A percentile compares a stretch with the other conserved stretches of the same genome.
Evolutionary conservation across 2,888 invertebrate genomes (phyloP).

Genomic region (Polymixis lichenea): DNA sequence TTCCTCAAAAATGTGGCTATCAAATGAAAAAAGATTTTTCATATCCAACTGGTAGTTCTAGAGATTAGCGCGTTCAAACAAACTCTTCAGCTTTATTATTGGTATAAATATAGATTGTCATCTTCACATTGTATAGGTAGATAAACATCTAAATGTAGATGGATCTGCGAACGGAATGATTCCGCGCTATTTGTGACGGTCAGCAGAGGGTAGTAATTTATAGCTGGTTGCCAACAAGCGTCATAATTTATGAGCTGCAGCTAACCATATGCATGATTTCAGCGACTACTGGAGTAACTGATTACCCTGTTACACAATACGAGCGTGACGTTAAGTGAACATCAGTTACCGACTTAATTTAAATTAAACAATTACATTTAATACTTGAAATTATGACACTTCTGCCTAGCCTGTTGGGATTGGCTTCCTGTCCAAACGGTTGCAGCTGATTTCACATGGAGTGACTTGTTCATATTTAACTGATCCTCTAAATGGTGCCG

Average conservation of each 20-base stretch:
- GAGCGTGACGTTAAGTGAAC: background rate
- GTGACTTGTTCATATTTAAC: too few species aligned
- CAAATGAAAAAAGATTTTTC: too few species aligned
- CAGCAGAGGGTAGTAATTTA: constrained; percentile 43
- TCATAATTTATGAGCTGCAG: constrained; percentile 48
- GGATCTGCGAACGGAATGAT: constrained; percentile 26
- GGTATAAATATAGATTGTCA: too few species aligned
- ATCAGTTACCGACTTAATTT: background rate
- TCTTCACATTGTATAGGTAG: background rate
- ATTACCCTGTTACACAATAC: constrained; percentile 4
- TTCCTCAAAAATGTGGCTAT: too few species aligned
- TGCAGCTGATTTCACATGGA: too few species aligned
- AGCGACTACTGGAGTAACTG: constrained; percentile 1
- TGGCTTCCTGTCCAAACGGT: too few species aligned
- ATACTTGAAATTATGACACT: too few species aligned
- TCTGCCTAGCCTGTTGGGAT: too few species aligned
- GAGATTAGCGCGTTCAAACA: too few species aligned
- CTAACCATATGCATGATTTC: constrained; percentile 42
- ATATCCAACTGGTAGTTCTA: too few species aligned
- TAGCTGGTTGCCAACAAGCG: constrained; percentile 37
- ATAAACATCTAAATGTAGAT: background rate
- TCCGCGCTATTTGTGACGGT: constrained; percentile 51
- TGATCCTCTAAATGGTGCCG: too few species aligned
- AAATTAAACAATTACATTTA: background rate
- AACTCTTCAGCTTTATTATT: too few species aligned